Conservation (phyloP, 2,113 vertebrate species). For the Daboia siamensis region DNA sequence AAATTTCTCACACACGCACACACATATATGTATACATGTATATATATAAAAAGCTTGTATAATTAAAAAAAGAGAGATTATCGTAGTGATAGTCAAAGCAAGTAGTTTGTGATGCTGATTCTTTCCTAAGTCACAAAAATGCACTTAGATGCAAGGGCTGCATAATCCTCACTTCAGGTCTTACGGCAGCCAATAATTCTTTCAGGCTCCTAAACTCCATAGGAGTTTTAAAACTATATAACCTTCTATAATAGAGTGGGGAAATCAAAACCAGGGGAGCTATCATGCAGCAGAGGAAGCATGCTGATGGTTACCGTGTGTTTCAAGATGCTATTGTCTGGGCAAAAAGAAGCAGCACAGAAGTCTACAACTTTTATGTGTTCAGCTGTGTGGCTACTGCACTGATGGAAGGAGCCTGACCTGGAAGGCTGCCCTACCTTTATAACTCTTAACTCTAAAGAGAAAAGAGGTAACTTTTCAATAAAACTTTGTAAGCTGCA, state of each 20-base stretch:
- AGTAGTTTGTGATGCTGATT: neutral
- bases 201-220: rapidly evolving
- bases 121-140: neutral
- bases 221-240: neutral
- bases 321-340: rapidly evolving
- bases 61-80: neutral
- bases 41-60: neutral
- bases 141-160: neutral
- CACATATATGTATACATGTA: rapidly evolving
- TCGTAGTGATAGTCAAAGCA: neutral
- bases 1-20: no score
- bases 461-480: neutral
- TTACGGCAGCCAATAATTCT: neutral
- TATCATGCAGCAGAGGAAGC: neutral
- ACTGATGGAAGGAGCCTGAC: neutral
- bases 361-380: rapidly evolving
- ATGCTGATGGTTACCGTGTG: neutral
- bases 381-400: neutral
- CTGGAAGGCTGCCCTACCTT: neutral
- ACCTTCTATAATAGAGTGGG: neutral
- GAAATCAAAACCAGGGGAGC: neutral
- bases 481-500: neutral
- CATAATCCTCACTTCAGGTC: rapidly evolving
- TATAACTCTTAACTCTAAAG: neutral
- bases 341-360: rapidly evolving